Conservation (phyloP, 2,888 invertebrate genomes). For the Melanotus villosus region DNA sequence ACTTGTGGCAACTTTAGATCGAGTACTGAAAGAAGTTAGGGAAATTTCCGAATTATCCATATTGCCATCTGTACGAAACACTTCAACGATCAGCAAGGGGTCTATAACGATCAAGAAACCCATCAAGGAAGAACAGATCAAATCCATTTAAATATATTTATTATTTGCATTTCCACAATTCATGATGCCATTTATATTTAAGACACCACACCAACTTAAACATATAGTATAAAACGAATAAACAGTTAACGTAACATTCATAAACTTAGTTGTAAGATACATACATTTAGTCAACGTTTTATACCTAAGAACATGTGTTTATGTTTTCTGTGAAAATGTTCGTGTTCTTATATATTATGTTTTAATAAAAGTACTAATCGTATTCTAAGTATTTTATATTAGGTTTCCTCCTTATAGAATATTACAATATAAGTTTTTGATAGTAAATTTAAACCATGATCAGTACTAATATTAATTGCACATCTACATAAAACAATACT, state of each 20-base stretch:
- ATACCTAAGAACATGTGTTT: constrained; percentile 27
- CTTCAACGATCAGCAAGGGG: background rate
- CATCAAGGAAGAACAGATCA: constrained; percentile 32
- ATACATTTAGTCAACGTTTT: constrained; percentile 35
- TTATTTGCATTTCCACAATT: constrained; percentile 34
- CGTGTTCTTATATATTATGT: constrained; percentile 24
- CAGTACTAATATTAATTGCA: constrained; percentile 38
- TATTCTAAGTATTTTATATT: background rate
- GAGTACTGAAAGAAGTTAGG: constrained; percentile 76
- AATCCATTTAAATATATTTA: constrained; percentile 36
- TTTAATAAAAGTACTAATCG: constrained; percentile 40
- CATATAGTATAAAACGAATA: constrained; percentile 34
- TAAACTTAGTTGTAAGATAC: constrained; percentile 33
- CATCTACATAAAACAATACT: constrained; percentile 33
- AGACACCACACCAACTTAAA: constrained; percentile 39
- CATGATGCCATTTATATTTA: constrained; percentile 36
- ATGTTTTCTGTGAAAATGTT: constrained; percentile 32
- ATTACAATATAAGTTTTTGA: background rate
- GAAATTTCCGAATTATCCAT: constrained; percentile 51
- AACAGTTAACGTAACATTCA: constrained; percentile 30
- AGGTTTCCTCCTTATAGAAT: background rate
- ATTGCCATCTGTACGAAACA: background rate
- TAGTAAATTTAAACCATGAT: background rate
- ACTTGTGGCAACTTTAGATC: constrained; percentile 78
- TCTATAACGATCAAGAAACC: constrained; percentile 29